Conservation (phyloP, 1,140 invertebrate species). For the Leucophenga varia region DNA sequence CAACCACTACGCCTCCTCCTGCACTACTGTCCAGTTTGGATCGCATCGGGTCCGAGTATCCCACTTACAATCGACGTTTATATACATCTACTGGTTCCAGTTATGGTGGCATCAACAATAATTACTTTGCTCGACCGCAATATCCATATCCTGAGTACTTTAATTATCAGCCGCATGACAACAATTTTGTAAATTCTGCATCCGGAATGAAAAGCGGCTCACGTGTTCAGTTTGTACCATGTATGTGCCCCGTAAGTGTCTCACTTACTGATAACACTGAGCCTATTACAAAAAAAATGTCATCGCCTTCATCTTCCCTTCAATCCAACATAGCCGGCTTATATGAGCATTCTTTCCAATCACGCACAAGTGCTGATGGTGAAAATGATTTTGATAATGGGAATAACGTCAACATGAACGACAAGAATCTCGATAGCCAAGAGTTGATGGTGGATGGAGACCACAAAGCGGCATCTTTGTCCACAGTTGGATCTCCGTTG, state of each 20-base stretch:
- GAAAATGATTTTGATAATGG: too few species aligned
- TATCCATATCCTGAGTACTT: conserved; percentile 54
- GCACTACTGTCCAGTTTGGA: neutral
- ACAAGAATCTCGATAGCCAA: too few species aligned
- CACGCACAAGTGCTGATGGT: too few species aligned
- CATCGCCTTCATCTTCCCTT: too few species aligned
- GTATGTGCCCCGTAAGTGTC: conserved; percentile 49
- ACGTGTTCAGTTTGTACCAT: conserved; percentile 48
- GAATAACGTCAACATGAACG: too few species aligned
- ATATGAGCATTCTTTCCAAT: too few species aligned
- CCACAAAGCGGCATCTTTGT: too few species aligned
- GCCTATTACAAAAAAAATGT: too few species aligned
- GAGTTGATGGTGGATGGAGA: too few species aligned
- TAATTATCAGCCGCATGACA: conserved; percentile 32
- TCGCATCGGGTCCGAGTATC: conserved; percentile 24
- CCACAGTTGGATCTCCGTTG: too few species aligned
- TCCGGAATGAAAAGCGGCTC: conserved; percentile 14
- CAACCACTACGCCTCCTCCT: neutral
- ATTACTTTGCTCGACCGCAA: conserved; percentile 39
- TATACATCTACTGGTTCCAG: conserved; percentile 16
- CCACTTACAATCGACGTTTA: conserved; percentile 40
- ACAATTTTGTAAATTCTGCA: neutral
- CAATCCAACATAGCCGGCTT: too few species aligned
- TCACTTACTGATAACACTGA: conserved; percentile 13
- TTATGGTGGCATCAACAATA: conserved; percentile 19